These are phyloP conservation scores for Galaxias olidus DNA, from an alignment of 2,797 vertebrate species.

Conservation along the genomic window DNA sequence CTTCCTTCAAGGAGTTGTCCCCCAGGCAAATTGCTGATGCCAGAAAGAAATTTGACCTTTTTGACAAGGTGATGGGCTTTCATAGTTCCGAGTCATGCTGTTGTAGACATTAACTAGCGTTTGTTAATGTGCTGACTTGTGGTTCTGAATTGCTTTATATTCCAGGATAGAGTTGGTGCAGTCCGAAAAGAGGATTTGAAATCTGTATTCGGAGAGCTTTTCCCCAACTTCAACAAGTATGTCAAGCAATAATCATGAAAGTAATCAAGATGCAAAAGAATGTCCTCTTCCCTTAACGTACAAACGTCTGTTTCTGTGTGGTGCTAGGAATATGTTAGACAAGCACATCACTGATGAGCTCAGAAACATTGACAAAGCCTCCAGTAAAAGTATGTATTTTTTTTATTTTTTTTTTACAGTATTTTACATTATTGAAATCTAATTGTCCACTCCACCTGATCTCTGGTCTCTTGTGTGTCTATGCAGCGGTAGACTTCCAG, in stretches of 20 bases:
- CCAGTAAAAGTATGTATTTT: slow-evolving; percentile 50
- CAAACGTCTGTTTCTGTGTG: slow-evolving; percentile 7
- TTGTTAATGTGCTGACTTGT: not conserved
- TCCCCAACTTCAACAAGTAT: slow-evolving; percentile 69
- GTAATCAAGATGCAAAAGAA: not conserved
- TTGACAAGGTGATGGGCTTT: slow-evolving; percentile 64
- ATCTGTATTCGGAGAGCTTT: slow-evolving; percentile 66
- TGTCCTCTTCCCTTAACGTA: not conserved
- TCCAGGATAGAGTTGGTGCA: slow-evolving; percentile 62
- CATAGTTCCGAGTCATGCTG: not conserved
- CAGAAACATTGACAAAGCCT: slow-evolving; percentile 50
- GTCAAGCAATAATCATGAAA: slow-evolving; percentile 2
- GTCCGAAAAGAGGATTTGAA: slow-evolving; percentile 60
- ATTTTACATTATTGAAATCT: not conserved
- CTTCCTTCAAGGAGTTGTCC: slow-evolving; percentile 58
- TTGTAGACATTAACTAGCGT: not conserved
- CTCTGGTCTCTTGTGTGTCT: slow-evolving; percentile 2
- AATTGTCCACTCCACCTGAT: not conserved
- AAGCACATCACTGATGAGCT: slow-evolving; percentile 69
- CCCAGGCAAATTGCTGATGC: slow-evolving; percentile 64
- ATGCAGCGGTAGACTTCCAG: slow-evolving; percentile 66
- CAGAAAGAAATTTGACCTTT: slow-evolving; percentile 66
- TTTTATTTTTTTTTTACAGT: not conserved
- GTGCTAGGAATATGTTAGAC: slow-evolving; percentile 71
- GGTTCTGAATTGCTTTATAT: not conserved